Percentiles rank a stretch among this genome's conserved stretches.
These are phyloP conservation scores for Sebastes cheni DNA, from an alignment of 2,797 vertebrate species.

Conservation along the genomic window DNA sequence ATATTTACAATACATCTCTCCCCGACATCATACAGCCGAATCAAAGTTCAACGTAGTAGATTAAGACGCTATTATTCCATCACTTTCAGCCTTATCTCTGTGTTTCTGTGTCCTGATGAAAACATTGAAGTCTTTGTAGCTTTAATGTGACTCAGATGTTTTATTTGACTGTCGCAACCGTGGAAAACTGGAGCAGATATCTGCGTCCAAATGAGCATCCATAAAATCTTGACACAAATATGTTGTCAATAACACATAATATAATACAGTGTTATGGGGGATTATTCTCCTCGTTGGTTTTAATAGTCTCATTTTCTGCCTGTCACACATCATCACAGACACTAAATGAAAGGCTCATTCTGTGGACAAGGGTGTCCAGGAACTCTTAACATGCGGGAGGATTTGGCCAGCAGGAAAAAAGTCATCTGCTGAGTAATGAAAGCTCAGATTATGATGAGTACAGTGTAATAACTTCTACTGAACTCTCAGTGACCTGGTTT, in stretches of 20 bases:
- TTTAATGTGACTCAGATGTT: neutral
- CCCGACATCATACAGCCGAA: neutral
- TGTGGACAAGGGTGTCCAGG: constrained; percentile 12
- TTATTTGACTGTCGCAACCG: constrained; percentile 6
- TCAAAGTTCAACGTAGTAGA: neutral
- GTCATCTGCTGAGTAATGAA: constrained; percentile 41
- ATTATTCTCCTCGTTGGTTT: constrained; percentile 26
- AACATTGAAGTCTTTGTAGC: neutral
- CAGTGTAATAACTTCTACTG: constrained; percentile 44
- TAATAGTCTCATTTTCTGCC: constrained; percentile 41
- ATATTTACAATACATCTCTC: neutral
- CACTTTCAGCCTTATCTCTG: neutral
- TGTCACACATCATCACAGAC: constrained; percentile 40
- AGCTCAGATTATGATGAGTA: constrained; percentile 45
- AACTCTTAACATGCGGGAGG: constrained; percentile 6
- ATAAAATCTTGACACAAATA: constrained; percentile 23
- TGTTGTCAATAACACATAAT: constrained; percentile 14
- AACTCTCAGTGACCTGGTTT: constrained; percentile 50
- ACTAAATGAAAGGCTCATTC: constrained; percentile 31
- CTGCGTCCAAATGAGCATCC: constrained; percentile 2
- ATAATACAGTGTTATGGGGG: neutral
- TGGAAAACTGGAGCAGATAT: constrained; percentile 11
- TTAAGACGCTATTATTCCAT: neutral
- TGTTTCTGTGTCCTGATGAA: neutral
- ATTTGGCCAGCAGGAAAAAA: constrained; percentile 38